Evolutionary conservation across 2,888 invertebrate species (phyloP).

Genomic region (Ctena decussata): DNA sequence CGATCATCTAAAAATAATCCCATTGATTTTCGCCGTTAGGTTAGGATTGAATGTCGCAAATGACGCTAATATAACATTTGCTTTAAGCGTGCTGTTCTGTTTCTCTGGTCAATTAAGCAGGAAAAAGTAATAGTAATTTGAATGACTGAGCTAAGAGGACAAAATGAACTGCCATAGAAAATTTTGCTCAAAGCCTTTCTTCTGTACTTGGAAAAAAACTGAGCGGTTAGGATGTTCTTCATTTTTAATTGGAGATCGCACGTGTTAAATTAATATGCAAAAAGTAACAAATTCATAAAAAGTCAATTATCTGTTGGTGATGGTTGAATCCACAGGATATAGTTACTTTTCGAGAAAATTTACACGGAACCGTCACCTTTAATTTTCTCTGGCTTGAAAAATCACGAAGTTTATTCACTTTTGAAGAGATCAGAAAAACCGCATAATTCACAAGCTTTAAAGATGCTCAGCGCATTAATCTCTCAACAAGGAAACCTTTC

Average conservation of each 20-base stretch:
- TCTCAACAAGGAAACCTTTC: no score
- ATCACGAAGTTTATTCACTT: no score
- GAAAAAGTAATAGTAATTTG: slow-evolving; percentile 2
- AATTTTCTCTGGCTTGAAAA: no score
- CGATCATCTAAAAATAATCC: not conserved
- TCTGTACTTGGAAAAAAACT: not conserved
- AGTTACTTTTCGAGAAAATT: no score
- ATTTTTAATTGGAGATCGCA: not conserved
- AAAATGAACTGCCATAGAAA: not conserved
- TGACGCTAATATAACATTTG: slow-evolving; percentile 4
- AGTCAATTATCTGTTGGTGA: not conserved
- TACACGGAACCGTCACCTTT: no score
- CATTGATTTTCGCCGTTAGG: not conserved
- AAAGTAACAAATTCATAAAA: not conserved
- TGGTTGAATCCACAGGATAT: not conserved
- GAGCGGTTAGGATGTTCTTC: not conserved
- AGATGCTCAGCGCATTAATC: no score
- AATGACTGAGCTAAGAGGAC: not conserved
- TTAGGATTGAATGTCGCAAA: slow-evolving; percentile 1
- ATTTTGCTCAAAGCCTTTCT: not conserved
- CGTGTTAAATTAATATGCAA: slow-evolving; percentile 2
- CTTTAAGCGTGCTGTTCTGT: not conserved
- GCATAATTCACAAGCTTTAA: no score
- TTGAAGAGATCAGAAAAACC: no score
- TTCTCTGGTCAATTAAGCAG: not conserved